Base-by-base conservation (phyloP, 2,113 vertebrate species). In the Indicator indicator region DNA sequence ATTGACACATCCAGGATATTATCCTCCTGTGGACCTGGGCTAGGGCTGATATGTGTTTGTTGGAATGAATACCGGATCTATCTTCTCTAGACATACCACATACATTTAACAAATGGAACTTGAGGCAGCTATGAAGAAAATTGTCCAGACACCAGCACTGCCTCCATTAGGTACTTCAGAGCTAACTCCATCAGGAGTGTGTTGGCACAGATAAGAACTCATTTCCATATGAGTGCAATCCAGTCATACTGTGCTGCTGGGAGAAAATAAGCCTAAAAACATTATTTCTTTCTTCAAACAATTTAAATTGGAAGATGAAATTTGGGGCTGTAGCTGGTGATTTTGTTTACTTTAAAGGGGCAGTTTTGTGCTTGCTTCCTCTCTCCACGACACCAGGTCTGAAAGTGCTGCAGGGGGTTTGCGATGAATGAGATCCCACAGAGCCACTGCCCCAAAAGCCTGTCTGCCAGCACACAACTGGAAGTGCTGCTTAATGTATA, bases 161-260 rank as follows among this genome's bases (percentile, higher is more conserved):
- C 19, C 46, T 80, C 67, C 23, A 23, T 71, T 56, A 55, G 63
- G 46, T 78, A 42, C 65, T 67, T 44, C 58, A 42, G 85, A 60
- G 50, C 52, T 77, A 79, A 83, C 30, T 58, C 52, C 27, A 21
- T 5, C 64, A 70, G 60, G 42, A 83, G 46, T 74, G 76, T 86
- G 76, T 16, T 58, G 75, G 48, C 44, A 81, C 71, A 92, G 93
- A 88, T 92, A 94, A 93, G 83, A 63, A n/a, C 80, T 83, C 60
- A 90, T 92, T 94, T 93, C 80, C 93, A 88, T 83, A 63, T 59
- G 11, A 73, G 83, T 80, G 55, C 55, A 55, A 20, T 44, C 23
- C 63, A 58, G 67, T 73, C 78, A 42, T 26, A 54, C 4, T 16
- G 52, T 7, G 56, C 77, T 63, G 81, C 81, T 50, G 38, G 81